Evolutionary conservation across 2,888 invertebrate species (phyloP).

Genomic region (Actias luna): DNA sequence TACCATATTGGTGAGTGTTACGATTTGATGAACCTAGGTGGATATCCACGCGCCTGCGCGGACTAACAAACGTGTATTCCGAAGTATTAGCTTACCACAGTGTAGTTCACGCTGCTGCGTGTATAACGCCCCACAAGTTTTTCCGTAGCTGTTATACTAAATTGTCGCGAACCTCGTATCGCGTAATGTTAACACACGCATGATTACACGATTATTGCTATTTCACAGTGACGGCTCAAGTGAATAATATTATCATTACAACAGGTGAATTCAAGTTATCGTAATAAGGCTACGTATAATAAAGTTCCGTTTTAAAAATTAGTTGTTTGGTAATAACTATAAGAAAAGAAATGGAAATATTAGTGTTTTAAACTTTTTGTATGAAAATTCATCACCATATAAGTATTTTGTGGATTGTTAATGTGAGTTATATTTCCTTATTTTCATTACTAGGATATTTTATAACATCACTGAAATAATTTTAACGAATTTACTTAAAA

Average conservation of each 20-base stretch:
- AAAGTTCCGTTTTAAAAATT: constrained; percentile 3
- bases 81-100: constrained; percentile 44
- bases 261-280: constrained; percentile 65
- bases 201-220: constrained; percentile 62
- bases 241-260: constrained; percentile 67
- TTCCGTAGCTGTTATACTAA: constrained; percentile 23
- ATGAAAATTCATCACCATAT: constrained; percentile 15
- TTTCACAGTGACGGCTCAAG: constrained; percentile 66
- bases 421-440: not conserved
- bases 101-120: constrained; percentile 49
- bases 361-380: constrained; percentile 21
- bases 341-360: not conserved
- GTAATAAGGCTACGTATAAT: constrained; percentile 29
- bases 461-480: not conserved
- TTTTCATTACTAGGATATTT: not conserved
- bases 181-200: constrained; percentile 62
- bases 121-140: constrained; percentile 34
- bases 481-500: not conserved
- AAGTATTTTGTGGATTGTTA: not conserved
- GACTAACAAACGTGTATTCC: constrained; percentile 46
- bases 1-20: constrained; percentile 32
- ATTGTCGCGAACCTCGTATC: constrained; percentile 38
- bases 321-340: not conserved
- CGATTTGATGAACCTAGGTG: constrained; percentile 31
- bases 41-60: constrained; percentile 65